Base-by-base conservation (phyloP, 1,140 invertebrate species). In the Philopotamus ludificatus region DNA sequence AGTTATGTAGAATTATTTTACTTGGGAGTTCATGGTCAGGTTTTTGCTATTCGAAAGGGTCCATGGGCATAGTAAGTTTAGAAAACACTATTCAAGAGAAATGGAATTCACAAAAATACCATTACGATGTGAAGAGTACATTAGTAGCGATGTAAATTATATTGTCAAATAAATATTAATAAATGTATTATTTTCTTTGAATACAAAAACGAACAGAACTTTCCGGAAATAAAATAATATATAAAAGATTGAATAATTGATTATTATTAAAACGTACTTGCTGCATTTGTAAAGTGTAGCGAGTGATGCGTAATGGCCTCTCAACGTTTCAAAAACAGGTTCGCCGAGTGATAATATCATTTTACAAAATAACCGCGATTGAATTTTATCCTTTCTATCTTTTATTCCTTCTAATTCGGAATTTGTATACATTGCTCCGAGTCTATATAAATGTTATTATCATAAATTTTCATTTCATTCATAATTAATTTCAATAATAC, bases 371-470 rank as follows among this genome's bases (percentile, higher is more conserved):
- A 95, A 77, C 7, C 89, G 82, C 4, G 89, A 91, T 70, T 92
- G 89, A 16, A 94, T 88, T 73, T 92, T 90, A 74, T 94, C 92
- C 71, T 90, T 89, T 63, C 87, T 86, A 70, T 94, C 92, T 63
- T 86, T 83, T 16, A 93, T 81, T 28, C 82, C 79, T 76, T 94
- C 91, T 39, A 94, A 77, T 72, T 93, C 90, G 0, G 83, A 77
- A 74, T 93, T 93, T 1, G 86, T 89, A 73, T 92, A 93, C 81
- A 91, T 86, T 23, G 89, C 87, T 1, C 89, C 86, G 70, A 94
- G 76, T 73, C 89, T 89, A 65, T 39, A 3, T 9, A 53, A 53
- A 1, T 49, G 23, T 21, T 21, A 3, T 7, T 45, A 49, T 49
- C 3, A 49, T 21, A 15, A 18, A 2, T 39, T 7, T 8, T 7